These are phyloP conservation scores for Leucopternis melanops DNA, from an alignment of 2,113 vertebrate genomes.

Conservation along the genomic window DNA sequence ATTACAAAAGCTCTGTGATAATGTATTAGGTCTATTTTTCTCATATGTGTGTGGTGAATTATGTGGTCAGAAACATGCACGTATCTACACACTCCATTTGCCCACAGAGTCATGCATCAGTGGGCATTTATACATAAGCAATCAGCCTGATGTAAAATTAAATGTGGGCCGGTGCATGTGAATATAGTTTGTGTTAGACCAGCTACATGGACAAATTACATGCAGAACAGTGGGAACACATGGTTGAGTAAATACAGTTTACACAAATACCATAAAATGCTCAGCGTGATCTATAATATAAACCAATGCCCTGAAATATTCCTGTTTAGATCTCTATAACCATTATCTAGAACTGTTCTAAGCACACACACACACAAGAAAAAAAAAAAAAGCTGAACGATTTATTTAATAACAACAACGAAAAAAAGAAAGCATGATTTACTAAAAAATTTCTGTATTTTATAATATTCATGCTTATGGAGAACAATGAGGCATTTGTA, in stretches of 20 bases:
- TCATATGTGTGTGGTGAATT: background rate
- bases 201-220: background rate
- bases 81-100: background rate
- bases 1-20: background rate
- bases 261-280: background rate
- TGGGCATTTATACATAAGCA: background rate
- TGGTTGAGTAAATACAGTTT: accelerated
- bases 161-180: background rate
- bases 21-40: background rate
- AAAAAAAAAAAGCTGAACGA: background rate
- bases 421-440: background rate
- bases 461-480: background rate
- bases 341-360: background rate
- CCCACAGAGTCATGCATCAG: background rate
- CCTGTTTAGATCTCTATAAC: background rate
- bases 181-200: background rate
- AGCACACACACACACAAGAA: background rate
- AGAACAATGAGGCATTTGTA: background rate
- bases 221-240: background rate
- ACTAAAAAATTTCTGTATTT: background rate
- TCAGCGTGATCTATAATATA: background rate
- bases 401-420: background rate
- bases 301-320: accelerated
- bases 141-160: background rate
- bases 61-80: background rate